Conservation (phyloP, 2,888 invertebrate species). For the Andrena dorsata region DNA sequence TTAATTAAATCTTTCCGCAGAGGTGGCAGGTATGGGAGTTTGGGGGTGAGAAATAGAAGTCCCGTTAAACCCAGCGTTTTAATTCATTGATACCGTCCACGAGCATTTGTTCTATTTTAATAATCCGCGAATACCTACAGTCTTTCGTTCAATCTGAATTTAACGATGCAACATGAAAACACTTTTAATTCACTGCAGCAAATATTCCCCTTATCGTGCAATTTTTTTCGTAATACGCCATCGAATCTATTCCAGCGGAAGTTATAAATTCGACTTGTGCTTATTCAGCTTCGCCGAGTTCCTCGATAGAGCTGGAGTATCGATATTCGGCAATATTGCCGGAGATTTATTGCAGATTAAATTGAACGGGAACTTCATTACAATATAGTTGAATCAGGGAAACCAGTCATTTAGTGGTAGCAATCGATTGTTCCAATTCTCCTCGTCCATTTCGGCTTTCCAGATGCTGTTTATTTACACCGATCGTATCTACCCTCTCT, state of each 20-base stretch:
- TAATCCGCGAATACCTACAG: too few relatives aligned
- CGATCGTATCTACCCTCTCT: neutral
- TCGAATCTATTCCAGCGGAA: too few relatives aligned
- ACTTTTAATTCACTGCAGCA: too few relatives aligned
- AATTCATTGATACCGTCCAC: neutral
- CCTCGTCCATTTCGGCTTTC: constrained; percentile 21
- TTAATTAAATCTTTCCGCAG: neutral
- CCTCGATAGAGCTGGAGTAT: neutral
- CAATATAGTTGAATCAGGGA: constrained; percentile 23
- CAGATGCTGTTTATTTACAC: constrained; percentile 27
- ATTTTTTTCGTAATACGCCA: too few relatives aligned
- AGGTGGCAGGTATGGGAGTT: neutral
- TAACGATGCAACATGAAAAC: too few relatives aligned
- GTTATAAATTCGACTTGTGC: too few relatives aligned
- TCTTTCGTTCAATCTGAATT: too few relatives aligned
- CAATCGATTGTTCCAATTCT: constrained; percentile 41
- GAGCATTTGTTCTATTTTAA: too few relatives aligned
- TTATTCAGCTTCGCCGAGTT: neutral
- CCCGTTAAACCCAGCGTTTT: neutral
- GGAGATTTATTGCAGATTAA: constrained; percentile 27
- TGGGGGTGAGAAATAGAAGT: neutral
- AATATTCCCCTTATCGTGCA: too few relatives aligned
- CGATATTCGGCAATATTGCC: constrained; percentile 4
- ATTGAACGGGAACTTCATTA: constrained; percentile 25
- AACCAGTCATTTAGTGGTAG: constrained; percentile 11